Conservation (phyloP, 1,140 invertebrate genomes). For the Drosophila micromelanica region DNA sequence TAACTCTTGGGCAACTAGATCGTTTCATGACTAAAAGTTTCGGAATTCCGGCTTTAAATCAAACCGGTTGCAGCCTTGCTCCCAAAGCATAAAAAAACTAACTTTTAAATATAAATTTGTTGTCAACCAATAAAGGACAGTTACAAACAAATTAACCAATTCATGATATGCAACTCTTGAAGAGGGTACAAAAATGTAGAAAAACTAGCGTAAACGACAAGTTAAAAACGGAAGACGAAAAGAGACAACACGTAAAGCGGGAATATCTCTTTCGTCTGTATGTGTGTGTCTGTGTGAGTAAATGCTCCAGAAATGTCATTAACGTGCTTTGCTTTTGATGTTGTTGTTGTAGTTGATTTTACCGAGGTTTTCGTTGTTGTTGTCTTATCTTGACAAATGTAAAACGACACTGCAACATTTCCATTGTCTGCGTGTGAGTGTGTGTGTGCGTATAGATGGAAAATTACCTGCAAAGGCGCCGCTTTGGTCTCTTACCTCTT, state of each 20-base stretch:
- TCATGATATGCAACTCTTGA: conserved; percentile 2
- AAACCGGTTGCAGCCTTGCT: too few relatives aligned
- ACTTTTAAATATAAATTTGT: neutral
- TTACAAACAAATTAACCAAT: conserved; percentile 24
- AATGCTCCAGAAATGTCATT: conserved; percentile 74
- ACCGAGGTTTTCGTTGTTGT: conserved; percentile 19
- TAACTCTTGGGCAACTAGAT: too few relatives aligned
- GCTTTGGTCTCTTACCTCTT: conserved; percentile 28
- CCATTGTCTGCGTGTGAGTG: conserved; percentile 9
- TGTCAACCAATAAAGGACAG: neutral
- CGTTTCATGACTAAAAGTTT: too few relatives aligned
- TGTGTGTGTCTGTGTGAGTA: conserved; percentile 33
- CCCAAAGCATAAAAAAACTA: neutral
- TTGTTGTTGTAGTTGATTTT: conserved; percentile 23
- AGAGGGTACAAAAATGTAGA: conserved; percentile 64
- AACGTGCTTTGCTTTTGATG: conserved; percentile 63
- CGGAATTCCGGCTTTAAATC: too few relatives aligned
- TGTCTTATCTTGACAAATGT: conserved; percentile 59
- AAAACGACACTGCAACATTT: conserved; percentile 42
- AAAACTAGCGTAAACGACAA: conserved; percentile 66
- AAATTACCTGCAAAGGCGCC: conserved; percentile 71
- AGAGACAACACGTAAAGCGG: conserved; percentile 4
- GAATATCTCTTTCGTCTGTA: conserved; percentile 15
- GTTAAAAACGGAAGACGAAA: conserved; percentile 18
- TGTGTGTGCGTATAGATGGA: conserved; percentile 30